A percentile compares a stretch with the other conserved stretches of the same genome.
phyloP scores from a whole-genome alignment of 2,888 invertebrate genomes.

The Rhagonycha fulva region DNA sequence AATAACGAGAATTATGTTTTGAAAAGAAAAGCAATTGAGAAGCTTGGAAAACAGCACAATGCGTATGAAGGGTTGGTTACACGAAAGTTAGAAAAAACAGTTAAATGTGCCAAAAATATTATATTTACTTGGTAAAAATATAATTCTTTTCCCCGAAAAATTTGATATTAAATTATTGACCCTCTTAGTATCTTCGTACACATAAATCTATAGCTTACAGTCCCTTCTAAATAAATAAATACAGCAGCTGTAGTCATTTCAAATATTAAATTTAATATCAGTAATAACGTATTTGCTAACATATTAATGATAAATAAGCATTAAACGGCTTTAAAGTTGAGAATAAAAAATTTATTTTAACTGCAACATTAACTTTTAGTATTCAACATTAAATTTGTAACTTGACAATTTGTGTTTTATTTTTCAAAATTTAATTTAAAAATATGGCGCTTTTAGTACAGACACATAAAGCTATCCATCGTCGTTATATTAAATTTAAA shows the following conservation, averaged over 20 bases:
- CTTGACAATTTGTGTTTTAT: not conserved
- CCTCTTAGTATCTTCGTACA: not conserved
- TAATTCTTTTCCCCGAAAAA: not conserved
- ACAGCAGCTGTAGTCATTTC: not conserved
- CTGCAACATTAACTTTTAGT: not conserved
- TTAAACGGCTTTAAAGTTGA: not conserved
- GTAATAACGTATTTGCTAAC: not conserved
- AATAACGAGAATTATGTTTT: not conserved
- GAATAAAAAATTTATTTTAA: not conserved
- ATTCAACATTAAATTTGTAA: not conserved
- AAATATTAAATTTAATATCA: not conserved
- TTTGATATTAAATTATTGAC: not conserved
- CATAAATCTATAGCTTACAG: not conserved
- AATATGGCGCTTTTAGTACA: not conserved
- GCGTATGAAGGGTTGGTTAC: not conserved
- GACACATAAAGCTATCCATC: not conserved
- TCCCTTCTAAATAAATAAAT: not conserved
- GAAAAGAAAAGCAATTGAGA: conserved; percentile 1
- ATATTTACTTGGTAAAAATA: not conserved
- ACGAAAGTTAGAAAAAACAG: not conserved
- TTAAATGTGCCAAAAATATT: not conserved
- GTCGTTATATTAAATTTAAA: not conserved
- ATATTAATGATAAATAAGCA: not conserved
- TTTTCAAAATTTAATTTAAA: not conserved
- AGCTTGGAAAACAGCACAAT: conserved; percentile 1